Evolutionary conservation across 2,113 vertebrate genomes (phyloP), one percentile per base, ranked within the genome.

Genomic region (Tupaia chinensis): DNA sequence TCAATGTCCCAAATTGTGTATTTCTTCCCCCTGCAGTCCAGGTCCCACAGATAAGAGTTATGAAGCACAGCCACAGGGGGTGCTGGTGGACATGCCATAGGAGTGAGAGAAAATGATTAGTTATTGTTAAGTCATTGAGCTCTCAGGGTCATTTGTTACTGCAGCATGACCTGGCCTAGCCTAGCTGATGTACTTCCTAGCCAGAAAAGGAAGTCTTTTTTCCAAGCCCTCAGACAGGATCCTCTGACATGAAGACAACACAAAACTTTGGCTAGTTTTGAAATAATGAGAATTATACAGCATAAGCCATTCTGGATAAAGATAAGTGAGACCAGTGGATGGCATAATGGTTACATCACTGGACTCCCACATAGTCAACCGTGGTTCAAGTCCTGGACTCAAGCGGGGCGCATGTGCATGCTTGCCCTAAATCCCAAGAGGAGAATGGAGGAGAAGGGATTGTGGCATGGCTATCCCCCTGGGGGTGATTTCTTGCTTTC

Each of bases 1-100:
- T 53, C 60, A 20, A 22, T 58, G 34, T 22, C 66, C 15, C 65
- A 66, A 56, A 54, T 20, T 22, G 22, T 14, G 34, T 44, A 44
- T 44, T 44, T 44, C 22, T 60, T 54, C 17, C 44, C 20, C n/a
- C 10, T 3, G 61, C 27, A 56, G 68, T 63, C 12, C 10, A 16
- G n/a, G 54, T 60, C 58, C 76, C 54, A 56, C 78, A 54, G n/a
- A 82, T 61, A 91, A 82, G 61, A 78, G 60, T 58, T 1, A 1
- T 1, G 27, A 69, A 58, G 7, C 68, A 60, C 7, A 82, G 58
- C 27, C n/a, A 17, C 10, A 54, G 63, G 12, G 22, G 63, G 56
- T 25, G 8, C 19, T 2, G 22, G 16, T 10, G 34, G 81, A 54
- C 44, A 2, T 1, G 4, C 0, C 23, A 14, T 70, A n/a, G 3